Evolutionary conservation across 2,113 vertebrate species (phyloP).

Genomic region (Barnardius zonarius): DNA sequence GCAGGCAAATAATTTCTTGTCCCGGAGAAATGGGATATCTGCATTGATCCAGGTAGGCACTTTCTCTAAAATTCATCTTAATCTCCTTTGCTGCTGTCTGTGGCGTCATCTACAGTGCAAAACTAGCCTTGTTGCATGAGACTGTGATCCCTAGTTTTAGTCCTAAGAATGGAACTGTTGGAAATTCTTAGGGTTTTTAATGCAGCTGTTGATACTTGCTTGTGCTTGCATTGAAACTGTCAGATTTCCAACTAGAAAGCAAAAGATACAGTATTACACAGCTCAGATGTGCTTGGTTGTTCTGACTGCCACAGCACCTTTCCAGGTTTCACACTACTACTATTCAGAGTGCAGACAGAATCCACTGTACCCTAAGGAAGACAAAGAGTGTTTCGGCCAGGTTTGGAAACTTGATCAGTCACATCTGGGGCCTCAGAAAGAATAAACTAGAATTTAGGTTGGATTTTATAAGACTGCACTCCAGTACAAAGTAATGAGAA

Average conservation of each 20-base stretch:
- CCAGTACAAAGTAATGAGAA: background rate
- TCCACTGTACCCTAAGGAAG: background rate
- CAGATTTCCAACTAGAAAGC: conserved; percentile 22
- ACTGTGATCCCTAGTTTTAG: conserved; percentile 46
- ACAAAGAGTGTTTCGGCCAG: background rate
- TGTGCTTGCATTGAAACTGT: conserved; percentile 21
- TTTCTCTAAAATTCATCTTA: background rate
- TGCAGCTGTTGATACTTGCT: background rate
- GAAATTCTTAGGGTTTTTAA: conserved; percentile 12
- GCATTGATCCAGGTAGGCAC: background rate
- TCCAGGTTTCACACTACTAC: background rate
- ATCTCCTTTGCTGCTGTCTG: conserved; percentile 49
- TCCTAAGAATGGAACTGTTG: background rate
- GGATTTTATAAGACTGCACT: background rate
- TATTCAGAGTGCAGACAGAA: background rate
- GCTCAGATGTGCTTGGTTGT: background rate
- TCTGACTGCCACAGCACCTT: background rate
- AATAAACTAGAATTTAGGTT: background rate
- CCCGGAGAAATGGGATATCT: background rate
- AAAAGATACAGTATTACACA: background rate
- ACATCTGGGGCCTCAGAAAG: background rate
- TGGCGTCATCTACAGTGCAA: conserved; percentile 59
- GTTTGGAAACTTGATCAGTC: background rate
- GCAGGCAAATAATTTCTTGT: background rate
- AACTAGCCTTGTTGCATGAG: conserved; percentile 57